phyloP scores from a whole-genome alignment of 2,888 invertebrate genomes.

The Zygothrica quintamaculata region DNA sequence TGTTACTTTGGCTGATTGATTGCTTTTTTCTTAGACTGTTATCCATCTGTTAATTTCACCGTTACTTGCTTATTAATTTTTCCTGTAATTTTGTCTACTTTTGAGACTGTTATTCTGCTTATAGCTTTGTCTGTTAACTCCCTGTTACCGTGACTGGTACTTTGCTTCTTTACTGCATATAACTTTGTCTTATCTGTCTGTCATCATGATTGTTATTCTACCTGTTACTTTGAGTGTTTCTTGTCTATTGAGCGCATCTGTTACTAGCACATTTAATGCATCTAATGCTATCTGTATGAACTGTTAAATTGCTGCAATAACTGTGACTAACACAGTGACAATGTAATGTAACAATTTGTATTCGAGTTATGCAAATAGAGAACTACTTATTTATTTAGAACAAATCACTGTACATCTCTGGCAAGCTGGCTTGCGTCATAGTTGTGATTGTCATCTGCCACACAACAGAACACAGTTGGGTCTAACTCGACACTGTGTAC shows the following conservation, averaged over 20 bases:
- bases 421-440: slow-evolving; percentile 45
- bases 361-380: no score
- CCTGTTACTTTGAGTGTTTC: no score
- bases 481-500: slow-evolving; percentile 31
- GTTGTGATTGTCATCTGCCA: slow-evolving; percentile 31
- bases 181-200: no score
- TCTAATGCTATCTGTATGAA: no score
- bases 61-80: not conserved
- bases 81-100: not conserved
- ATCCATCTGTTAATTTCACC: not conserved
- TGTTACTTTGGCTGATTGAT: not conserved
- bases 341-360: not conserved
- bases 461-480: no score
- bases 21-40: not conserved
- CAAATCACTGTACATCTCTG: slow-evolving; percentile 12
- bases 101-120: not conserved
- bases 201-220: no score
- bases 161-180: no score
- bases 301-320: not conserved
- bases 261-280: no score
- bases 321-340: not conserved
- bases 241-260: no score
- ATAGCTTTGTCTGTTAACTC: not conserved
- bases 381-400: not conserved
- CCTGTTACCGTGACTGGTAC: no score